These are phyloP conservation scores for Anabas testudineus DNA, from an alignment of 2,797 vertebrate species.

Conservation along the genomic window DNA sequence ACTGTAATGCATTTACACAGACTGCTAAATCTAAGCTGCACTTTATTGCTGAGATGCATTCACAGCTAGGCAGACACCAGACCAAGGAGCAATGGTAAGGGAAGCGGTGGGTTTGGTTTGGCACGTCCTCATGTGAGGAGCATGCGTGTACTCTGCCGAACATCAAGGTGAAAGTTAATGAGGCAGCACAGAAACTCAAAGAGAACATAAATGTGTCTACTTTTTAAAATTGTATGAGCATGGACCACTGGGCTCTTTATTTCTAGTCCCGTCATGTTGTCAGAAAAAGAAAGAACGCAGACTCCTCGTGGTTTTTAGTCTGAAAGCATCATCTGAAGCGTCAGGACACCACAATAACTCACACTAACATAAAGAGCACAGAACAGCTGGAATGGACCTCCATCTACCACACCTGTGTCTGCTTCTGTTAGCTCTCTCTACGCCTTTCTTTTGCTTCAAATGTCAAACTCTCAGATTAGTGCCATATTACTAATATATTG, in stretches of 20 bases:
- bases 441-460: not conserved
- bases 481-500: conserved; percentile 19
- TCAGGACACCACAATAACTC: conserved; percentile 32
- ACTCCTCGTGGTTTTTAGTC: conserved; percentile 26
- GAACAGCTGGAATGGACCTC: conserved; percentile 46
- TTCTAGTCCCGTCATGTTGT: conserved; percentile 51
- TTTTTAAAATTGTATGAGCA: conserved; percentile 26
- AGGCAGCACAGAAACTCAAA: conserved; percentile 39
- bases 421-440: not conserved
- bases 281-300: conserved; percentile 21
- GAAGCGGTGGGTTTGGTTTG: conserved; percentile 44
- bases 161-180: conserved; percentile 20
- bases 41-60: conserved; percentile 72
- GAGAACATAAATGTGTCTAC: conserved; percentile 7
- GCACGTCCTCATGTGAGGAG: conserved; percentile 61
- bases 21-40: conserved; percentile 53
- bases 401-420: conserved; percentile 8
- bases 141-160: conserved; percentile 14
- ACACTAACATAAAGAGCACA: conserved; percentile 29
- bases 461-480: conserved; percentile 29
- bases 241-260: conserved; percentile 58
- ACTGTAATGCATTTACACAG: conserved; percentile 49
- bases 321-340: conserved; percentile 66
- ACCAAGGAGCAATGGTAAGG: not conserved
- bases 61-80: conserved; percentile 10